A percentile compares a stretch with the other conserved stretches of the same genome.
These are phyloP conservation scores for Zoanthus solanderi DNA, from an alignment of 92 coral and sea anemone species.

Conservation along the genomic window DNA sequence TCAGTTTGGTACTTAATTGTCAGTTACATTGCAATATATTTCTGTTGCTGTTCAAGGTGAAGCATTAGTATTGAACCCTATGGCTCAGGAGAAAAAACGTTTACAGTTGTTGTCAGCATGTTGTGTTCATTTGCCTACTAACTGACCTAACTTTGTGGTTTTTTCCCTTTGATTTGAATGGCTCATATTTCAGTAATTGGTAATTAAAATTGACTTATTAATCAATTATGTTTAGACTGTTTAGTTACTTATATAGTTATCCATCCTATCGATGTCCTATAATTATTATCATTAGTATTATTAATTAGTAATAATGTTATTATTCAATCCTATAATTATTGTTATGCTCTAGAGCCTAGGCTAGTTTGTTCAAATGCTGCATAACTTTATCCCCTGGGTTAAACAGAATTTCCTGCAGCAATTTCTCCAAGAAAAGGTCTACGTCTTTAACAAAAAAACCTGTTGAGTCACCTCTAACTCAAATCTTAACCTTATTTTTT, in stretches of 20 bases:
- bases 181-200: background rate
- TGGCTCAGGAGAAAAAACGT: background rate
- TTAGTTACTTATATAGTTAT: conserved; percentile 1
- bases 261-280: background rate
- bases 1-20: conserved; percentile 45
- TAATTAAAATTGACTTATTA: background rate
- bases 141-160: no score
- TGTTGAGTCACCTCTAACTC: background rate
- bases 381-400: no score
- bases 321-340: background rate
- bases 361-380: background rate
- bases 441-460: no score
- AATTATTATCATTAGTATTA: background rate
- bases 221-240: background rate
- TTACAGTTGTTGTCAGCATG: conserved; percentile 25
- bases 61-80: background rate
- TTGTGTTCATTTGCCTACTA: background rate
- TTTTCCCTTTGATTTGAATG: no score
- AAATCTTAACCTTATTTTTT: conserved; percentile 8
- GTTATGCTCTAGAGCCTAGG: conserved; percentile 1
- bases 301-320: background rate
- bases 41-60: conserved; percentile 48
- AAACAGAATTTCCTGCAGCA: no score
- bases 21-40: conserved; percentile 51
- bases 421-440: no score